A percentile compares a stretch with the other conserved stretches of the same genome.
Evolutionary conservation across 2,113 vertebrate species (phyloP).

Genomic region (Melanocharis versteri): DNA sequence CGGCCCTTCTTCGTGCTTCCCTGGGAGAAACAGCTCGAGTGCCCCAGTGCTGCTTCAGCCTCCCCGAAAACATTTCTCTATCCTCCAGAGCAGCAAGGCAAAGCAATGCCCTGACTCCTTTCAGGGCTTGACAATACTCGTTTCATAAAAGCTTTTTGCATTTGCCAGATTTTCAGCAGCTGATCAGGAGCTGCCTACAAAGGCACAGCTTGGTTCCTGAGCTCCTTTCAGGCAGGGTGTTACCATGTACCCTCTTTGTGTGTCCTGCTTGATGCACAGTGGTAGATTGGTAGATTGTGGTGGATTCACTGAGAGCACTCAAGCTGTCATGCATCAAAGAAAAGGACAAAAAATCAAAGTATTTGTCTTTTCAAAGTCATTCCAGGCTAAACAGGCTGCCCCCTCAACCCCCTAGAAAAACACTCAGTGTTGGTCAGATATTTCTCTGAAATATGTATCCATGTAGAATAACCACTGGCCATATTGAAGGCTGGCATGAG

Average conservation of each 20-base stretch:
- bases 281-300: too few relatives aligned
- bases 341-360: background rate
- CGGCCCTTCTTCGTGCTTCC: fast-evolving
- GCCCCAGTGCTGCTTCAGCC: background rate
- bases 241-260: background rate
- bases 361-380: background rate
- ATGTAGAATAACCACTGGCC: background rate
- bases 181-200: background rate
- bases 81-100: background rate
- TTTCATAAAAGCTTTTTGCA: background rate
- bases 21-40: background rate
- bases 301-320: background rate
- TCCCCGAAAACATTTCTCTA: background rate
- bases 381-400: background rate
- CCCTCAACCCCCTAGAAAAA: background rate
- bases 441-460: background rate
- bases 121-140: background rate
- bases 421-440: background rate
- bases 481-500: fast-evolving
- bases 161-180: background rate
- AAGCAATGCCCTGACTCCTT: background rate
- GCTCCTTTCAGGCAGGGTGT: background rate
- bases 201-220: background rate
- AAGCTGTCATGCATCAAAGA: background rate
- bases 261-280: background rate